phyloP scores from a whole-genome alignment of 2,113 vertebrate species.

The Hydrolagus affinis region DNA sequence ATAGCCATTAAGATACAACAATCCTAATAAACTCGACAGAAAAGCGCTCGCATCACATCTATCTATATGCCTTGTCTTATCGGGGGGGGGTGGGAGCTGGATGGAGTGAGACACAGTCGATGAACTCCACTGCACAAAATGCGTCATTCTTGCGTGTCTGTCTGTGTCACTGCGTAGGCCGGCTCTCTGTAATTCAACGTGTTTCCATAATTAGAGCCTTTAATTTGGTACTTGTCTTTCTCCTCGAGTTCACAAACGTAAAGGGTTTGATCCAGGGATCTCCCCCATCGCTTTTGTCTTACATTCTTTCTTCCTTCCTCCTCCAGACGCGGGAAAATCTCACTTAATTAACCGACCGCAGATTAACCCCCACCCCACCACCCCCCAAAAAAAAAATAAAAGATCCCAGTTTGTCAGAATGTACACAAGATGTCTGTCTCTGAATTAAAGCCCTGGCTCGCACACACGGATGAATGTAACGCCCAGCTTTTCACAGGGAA shows the following conservation, averaged over 20 bases:
- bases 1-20: no score
- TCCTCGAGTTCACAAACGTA: not conserved
- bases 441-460: not conserved
- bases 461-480: not conserved
- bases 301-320: not conserved
- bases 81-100: no score
- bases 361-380: no score
- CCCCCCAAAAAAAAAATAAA: no score
- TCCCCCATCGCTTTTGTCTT: not conserved
- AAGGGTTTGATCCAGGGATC: not conserved
- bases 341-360: conserved; percentile 19
- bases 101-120: not conserved
- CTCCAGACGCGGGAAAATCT: not conserved
- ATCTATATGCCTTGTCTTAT: no score
- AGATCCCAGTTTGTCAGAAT: not conserved
- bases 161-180: not conserved
- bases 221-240: not conserved
- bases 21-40: no score
- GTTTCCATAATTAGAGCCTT: conserved; percentile 10
- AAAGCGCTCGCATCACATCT: no score
- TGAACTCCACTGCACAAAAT: not conserved
- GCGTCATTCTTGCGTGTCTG: not conserved
- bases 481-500: not conserved
- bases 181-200: conserved; percentile 4
- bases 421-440: not conserved